Conservation (phyloP, 2,888 invertebrate genomes). For the Lithodes maja region DNA sequence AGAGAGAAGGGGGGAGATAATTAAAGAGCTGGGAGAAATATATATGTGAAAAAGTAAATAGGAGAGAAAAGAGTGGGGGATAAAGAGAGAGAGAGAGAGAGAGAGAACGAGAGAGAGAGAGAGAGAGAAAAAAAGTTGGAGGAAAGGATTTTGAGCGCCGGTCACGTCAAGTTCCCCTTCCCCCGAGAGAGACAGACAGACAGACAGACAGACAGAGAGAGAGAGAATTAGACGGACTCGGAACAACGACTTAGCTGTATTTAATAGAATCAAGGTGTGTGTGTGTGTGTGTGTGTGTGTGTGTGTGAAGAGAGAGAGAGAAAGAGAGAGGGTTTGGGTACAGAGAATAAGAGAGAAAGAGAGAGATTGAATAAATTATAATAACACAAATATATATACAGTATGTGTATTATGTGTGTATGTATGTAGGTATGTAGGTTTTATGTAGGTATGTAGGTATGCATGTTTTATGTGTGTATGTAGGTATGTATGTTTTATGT, state of each 20-base stretch:
- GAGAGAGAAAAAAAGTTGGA: neutral
- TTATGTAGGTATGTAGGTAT: no score
- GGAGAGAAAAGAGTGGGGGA: neutral
- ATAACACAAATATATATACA: no score
- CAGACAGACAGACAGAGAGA: conserved; percentile 2
- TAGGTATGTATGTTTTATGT: no score
- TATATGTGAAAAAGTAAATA: neutral
- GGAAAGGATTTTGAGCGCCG: no score
- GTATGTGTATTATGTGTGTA: no score
- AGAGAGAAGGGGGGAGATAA: neutral
- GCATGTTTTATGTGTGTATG: no score
- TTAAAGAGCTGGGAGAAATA: neutral
- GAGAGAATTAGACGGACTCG: neutral
- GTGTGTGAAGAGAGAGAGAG: conserved; percentile 3
- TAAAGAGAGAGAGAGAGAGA: neutral
- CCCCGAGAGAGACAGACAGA: neutral
- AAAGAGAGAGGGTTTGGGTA: neutral
- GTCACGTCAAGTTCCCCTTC: neutral
- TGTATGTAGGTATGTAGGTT: no score
- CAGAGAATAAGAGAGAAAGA: conserved; percentile 6
- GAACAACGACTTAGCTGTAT: conserved; percentile 1
- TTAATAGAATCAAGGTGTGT: neutral
- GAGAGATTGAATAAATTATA: neutral
- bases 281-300: neutral
- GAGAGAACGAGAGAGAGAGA: neutral